phyloP scores from a whole-genome alignment of 2,113 vertebrate genomes.

The Typhlomys cinereus region DNA sequence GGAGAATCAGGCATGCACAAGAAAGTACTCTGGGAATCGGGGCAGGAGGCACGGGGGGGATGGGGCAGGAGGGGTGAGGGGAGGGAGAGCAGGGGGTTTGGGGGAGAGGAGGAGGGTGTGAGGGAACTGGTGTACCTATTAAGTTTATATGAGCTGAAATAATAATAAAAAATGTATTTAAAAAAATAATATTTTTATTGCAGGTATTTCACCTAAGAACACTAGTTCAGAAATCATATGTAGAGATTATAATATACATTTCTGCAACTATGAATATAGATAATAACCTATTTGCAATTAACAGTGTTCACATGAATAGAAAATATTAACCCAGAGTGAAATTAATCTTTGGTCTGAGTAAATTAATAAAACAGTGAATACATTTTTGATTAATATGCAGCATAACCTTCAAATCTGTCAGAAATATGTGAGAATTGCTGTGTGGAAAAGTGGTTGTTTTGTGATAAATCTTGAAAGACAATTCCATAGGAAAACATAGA shows the following conservation, averaged over 20 bases:
- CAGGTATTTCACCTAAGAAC: background rate
- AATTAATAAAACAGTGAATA: background rate
- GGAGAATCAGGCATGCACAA: no score
- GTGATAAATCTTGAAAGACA: constrained; percentile 22
- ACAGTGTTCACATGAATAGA: constrained; percentile 19
- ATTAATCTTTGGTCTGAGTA: background rate
- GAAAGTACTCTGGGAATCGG: no score
- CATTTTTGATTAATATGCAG: background rate
- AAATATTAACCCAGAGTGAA: background rate
- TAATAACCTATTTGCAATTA: constrained; percentile 21
- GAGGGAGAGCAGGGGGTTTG: no score
- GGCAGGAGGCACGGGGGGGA: no score
- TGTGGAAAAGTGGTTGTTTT: no score
- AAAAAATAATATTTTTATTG: background rate
- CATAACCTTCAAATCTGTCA: background rate
- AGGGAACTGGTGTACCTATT: no score
- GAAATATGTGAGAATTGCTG: no score
- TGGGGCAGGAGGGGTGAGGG: no score
- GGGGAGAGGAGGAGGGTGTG: no score
- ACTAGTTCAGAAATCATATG: background rate
- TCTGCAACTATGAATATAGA: background rate
- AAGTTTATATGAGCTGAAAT: no score
- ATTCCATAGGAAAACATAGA: background rate
- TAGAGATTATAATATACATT: background rate
- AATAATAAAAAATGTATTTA: no score